These are phyloP conservation scores for Littorina saxatilis DNA, from an alignment of 1,140 invertebrate species.

Conservation along the genomic window DNA sequence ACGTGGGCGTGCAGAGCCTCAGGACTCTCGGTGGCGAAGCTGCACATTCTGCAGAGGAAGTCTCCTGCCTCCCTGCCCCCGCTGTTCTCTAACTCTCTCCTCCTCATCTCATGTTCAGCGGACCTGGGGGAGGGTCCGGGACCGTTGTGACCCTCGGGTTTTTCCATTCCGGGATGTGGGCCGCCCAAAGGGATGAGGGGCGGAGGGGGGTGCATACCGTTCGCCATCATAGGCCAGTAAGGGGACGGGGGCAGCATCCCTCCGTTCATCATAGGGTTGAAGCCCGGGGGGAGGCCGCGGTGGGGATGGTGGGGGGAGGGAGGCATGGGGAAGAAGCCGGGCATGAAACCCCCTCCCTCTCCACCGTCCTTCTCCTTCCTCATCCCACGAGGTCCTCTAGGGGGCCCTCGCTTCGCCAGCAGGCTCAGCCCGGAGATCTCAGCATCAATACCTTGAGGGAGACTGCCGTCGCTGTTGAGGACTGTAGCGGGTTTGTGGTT, in stretches of 20 bases:
- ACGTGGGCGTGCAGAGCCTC: conserved; percentile 75
- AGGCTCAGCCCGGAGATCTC: conserved; percentile 68
- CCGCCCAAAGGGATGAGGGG: conserved; percentile 52
- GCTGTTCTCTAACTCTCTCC: too few species aligned
- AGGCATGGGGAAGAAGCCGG: conserved; percentile 48
- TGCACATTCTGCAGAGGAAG: conserved; percentile 76
- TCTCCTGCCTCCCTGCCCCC: neutral
- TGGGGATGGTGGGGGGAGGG: conserved; percentile 30
- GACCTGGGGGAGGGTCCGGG: too few species aligned
- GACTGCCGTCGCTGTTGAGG: conserved; percentile 73
- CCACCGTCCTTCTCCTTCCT: conserved; percentile 62
- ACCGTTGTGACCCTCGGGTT: conserved; percentile 13
- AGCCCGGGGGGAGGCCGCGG: conserved; percentile 40
- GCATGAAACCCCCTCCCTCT: conserved; percentile 29
- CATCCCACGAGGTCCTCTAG: conserved; percentile 72
- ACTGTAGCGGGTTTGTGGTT: conserved; percentile 81
- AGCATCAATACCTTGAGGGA: conserved; percentile 69
- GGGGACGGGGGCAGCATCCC: conserved; percentile 56
- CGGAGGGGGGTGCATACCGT: conserved; percentile 57
- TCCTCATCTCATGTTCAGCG: neutral
- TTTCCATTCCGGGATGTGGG: conserved; percentile 35
- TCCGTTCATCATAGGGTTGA: conserved; percentile 35
- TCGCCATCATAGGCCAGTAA: conserved; percentile 67
- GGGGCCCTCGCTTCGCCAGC: conserved; percentile 69
- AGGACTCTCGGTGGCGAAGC: conserved; percentile 69